Evolutionary conservation across 2,888 invertebrate species (phyloP).

Genomic region (Syritta pipiens): DNA sequence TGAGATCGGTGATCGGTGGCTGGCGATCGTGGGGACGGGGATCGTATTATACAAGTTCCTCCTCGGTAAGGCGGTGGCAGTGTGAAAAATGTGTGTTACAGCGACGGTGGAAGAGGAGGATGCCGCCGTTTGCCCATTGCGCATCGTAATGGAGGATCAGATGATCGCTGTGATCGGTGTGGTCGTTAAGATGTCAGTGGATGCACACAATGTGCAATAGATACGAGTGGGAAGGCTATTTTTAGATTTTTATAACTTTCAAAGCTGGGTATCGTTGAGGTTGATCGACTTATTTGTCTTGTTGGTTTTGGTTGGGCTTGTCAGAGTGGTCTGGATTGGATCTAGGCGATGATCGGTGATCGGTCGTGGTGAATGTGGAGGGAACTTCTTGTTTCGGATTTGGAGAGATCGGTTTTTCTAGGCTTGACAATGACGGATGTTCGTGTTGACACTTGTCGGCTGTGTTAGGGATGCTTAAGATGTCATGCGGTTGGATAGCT

Average conservation of each 20-base stretch:
- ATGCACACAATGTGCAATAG: constrained; percentile 52
- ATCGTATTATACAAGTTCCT: constrained; percentile 49
- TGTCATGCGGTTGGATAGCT: too few relatives aligned
- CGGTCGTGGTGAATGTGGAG: too few relatives aligned
- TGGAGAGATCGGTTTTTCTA: too few relatives aligned
- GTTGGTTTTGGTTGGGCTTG: too few relatives aligned
- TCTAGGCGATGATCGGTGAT: too few relatives aligned
- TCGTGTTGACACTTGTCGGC: too few relatives aligned
- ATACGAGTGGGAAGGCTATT: constrained; percentile 57
- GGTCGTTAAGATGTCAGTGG: constrained; percentile 64
- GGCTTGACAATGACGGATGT: too few relatives aligned
- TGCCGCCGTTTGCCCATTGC: not conserved
- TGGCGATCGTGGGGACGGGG: too few relatives aligned
- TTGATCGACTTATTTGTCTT: constrained; percentile 45
- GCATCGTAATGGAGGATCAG: constrained; percentile 45
- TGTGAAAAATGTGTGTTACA: constrained; percentile 63
- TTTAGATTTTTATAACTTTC: constrained; percentile 65
- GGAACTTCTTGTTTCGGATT: too few relatives aligned
- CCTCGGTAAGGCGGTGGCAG: constrained; percentile 22
- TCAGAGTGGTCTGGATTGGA: too few relatives aligned
- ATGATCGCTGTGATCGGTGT: constrained; percentile 29
- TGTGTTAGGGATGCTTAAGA: too few relatives aligned
- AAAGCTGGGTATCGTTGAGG: constrained; percentile 30
- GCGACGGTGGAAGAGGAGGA: not conserved
- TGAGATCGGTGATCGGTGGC: constrained; percentile 34